Conservation (phyloP, 2,888 invertebrate species). For the Polylopha cassiicola region DNA sequence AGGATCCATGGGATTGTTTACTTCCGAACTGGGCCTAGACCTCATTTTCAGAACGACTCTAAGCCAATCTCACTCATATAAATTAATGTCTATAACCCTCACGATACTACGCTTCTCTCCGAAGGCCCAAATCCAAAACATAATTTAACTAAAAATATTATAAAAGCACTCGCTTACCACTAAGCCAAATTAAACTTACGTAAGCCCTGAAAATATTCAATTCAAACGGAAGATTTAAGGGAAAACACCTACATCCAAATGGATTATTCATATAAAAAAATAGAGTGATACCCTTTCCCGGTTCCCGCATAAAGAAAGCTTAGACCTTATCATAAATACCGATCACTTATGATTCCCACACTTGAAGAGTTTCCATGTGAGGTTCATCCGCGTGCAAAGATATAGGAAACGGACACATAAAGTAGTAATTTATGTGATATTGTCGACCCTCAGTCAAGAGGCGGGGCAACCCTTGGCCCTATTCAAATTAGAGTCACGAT, state of each 20-base stretch:
- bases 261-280: conserved; percentile 18
- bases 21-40: no score
- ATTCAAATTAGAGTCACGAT: conserved; percentile 55
- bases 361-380: conserved; percentile 23
- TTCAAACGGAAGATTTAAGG: no score
- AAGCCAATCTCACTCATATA: no score
- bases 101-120: no score
- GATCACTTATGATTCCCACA: conserved; percentile 31
- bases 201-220: no score
- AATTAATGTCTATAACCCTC: no score
- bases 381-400: conserved; percentile 30
- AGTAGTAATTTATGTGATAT: conserved; percentile 56
- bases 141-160: no score
- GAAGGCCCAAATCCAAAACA: no score
- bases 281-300: conserved; percentile 15
- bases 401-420: conserved; percentile 47
- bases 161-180: no score
- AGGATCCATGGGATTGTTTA: no score
- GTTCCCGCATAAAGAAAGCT: conserved; percentile 19
- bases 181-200: no score
- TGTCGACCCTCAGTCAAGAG: conserved; percentile 50
- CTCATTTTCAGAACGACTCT: no score
- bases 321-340: conserved; percentile 20
- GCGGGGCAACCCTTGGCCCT: conserved; percentile 42
- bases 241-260: conserved; percentile 9